Base-by-base conservation (phyloP, 1,140 invertebrate genomes). In the Drosophila nigrodunni region DNA sequence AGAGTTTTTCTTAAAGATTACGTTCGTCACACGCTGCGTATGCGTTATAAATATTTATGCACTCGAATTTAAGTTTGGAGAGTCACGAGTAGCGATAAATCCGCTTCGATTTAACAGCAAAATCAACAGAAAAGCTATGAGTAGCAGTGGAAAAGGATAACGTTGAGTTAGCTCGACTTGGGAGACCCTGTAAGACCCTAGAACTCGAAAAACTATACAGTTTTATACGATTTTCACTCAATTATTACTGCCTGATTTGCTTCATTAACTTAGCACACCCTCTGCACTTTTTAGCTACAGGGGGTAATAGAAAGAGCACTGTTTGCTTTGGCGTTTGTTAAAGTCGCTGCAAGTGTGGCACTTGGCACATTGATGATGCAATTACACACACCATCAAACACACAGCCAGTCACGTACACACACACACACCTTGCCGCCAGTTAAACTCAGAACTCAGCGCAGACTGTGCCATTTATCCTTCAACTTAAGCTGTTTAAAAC, bases 31-130 rank as follows among this genome's bases (percentile, higher is more conserved):
- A 88, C 80, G 80, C 67, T 57, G 80, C 83, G 83, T 83, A 88
- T 88, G 83, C 74, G 80, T 88, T 74, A 88, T 89, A 88, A 89
- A 88, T 88, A 88, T 88, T 87, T 83, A 77, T 88, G 77, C 72
- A 71, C 73, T 79, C 41, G 21, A 43, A 34, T 49, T 59, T 50
- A 47, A 59, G 9, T 52, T 47, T 64, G 35, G 25, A 30, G 25
- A 11, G 47, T 43, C 37, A 57, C 25, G 35, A 41, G 37, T 52
- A 59, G 44, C 44, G 44, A 10, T 10, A 61, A 73, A 75, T 74
- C 60, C 57, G 55, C 15, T 46, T 43, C 41, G 41, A 43, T 43
- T 43, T 43, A 43, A 13, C n/a, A 43, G n/a, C 15, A 18, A 47
- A 47, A 47, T 21, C 25, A 30, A 21, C 46, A 47, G 8, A 21